Base-by-base conservation (phyloP, 2,113 vertebrate genomes). In the Seriola rivoliana region DNA sequence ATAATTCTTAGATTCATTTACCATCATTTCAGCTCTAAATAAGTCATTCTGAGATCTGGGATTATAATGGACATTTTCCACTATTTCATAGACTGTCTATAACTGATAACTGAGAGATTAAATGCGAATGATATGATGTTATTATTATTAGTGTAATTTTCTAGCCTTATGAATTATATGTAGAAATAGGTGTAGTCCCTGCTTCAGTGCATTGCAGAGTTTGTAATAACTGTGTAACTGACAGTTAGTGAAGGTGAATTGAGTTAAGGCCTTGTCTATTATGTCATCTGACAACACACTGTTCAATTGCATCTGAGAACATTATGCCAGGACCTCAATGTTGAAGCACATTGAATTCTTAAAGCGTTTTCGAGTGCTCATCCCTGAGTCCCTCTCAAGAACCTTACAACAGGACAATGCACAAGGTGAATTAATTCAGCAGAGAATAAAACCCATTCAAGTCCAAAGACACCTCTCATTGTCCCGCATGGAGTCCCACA, bases 371-470 rank as follows among this genome's bases (percentile, higher is more conserved):
- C 40, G 32, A 84, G 2, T 21, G 46, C 78, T 86, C 50, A 72
- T 80, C 80, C 44, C 44, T 1, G 25, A 74, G 57, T 40, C 52
- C 32, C n/a, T 80, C 71, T 75, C 38, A 25, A 64, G 78, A 67
- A 50, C 34, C 14, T 10, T 23, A 59, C 57, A 66, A 74, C 68
- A 36, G 81, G 77, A 90, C 83, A 92, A 89, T 86, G 84, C 69
- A 40, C 75, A 81, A 75, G 73, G 77, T 66, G 75, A 88, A 89
- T 89, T 91, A 85, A 90, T 90, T 89, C 79, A 89, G 62, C 59
- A 12, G 75, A 82, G 84, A 89, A 88, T 86, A 77, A 87, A 88
- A 82, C 34, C 86, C 52, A 80, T 90, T 93, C 85, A 91, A 36
- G 23, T 42, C 68, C 74, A 76, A 63, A 91, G 79, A 75, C 75